Evolutionary conservation across 2,888 invertebrate species (phyloP).

Genomic region (Syrista parreyssii): DNA sequence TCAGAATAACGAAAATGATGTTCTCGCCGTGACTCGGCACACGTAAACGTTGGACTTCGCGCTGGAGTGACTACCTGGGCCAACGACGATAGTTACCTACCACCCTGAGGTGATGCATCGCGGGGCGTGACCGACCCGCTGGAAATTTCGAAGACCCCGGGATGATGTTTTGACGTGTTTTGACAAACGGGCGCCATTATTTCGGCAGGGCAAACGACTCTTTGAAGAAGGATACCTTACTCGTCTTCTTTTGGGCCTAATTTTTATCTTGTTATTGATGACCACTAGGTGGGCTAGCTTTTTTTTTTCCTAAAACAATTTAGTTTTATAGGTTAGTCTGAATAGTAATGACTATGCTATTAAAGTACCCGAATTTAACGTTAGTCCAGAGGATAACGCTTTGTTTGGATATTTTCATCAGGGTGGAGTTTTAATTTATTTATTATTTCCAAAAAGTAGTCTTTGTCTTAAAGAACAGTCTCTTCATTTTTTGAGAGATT

Average conservation of each 20-base stretch:
- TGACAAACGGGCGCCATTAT: conserved; percentile 65
- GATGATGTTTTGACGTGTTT: conserved; percentile 65
- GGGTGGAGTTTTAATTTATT: too few species aligned
- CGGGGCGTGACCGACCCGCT: conserved; percentile 55
- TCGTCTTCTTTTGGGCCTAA: conserved; percentile 17
- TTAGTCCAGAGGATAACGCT: conserved; percentile 14
- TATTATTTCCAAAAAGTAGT: not conserved
- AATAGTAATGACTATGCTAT: not conserved
- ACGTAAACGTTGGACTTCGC: conserved; percentile 11
- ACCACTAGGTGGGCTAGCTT: conserved; percentile 18
- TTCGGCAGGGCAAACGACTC: conserved; percentile 13
- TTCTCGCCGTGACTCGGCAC: conserved; percentile 42
- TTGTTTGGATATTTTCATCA: not conserved
- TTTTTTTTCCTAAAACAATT: not conserved
- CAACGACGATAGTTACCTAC: not conserved
- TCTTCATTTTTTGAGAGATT: not conserved
- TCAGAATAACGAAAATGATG: conserved; percentile 36
- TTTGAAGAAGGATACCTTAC: conserved; percentile 26
- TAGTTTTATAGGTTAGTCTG: not conserved
- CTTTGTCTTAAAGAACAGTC: not conserved
- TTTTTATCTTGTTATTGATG: conserved; percentile 26
- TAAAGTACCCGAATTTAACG: not conserved
- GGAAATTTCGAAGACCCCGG: conserved; percentile 51
- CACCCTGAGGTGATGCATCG: conserved; percentile 51
- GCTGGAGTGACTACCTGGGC: not conserved